phyloP scores from a whole-genome alignment of 1,140 invertebrate species.

The Hycleus phaleratus region DNA sequence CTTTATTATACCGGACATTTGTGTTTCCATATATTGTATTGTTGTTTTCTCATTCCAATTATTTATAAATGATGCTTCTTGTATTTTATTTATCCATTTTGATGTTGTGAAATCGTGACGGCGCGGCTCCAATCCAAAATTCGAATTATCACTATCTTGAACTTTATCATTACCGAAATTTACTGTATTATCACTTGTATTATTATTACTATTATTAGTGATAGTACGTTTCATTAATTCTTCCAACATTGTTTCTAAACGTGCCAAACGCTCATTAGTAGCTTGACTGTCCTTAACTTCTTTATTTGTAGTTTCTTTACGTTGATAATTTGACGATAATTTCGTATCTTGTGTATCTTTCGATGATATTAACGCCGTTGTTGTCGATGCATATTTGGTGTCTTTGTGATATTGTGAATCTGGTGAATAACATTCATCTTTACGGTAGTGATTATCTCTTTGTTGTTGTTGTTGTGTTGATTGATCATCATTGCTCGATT shows the following conservation, averaged over 20 bases:
- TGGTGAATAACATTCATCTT: too few species aligned
- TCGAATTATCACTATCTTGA: not conserved
- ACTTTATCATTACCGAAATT: too few species aligned
- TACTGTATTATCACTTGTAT: not conserved
- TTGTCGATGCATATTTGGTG: too few species aligned
- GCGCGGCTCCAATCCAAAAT: not conserved
- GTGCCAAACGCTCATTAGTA: constrained; percentile 17
- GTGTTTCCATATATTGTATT: constrained; percentile 20
- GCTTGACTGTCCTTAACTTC: not conserved
- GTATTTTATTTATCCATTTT: constrained; percentile 28
- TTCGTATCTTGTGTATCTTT: too few species aligned
- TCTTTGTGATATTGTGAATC: too few species aligned
- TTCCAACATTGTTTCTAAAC: constrained; percentile 27
- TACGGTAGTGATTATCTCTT: too few species aligned
- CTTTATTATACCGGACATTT: constrained; percentile 27
- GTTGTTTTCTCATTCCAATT: constrained; percentile 25
- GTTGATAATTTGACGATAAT: too few species aligned
- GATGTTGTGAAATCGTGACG: constrained; percentile 20
- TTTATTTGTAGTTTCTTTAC: not conserved
- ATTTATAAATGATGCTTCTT: constrained; percentile 20
- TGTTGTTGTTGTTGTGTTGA: too few species aligned
- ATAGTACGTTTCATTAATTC: constrained; percentile 17
- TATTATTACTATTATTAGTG: not conserved
- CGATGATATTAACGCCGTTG: too few species aligned
- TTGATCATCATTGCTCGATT: not conserved